These are phyloP conservation scores for Patella ulyssiponensis DNA, from an alignment of 2,888 invertebrate genomes.

Conservation along the genomic window DNA sequence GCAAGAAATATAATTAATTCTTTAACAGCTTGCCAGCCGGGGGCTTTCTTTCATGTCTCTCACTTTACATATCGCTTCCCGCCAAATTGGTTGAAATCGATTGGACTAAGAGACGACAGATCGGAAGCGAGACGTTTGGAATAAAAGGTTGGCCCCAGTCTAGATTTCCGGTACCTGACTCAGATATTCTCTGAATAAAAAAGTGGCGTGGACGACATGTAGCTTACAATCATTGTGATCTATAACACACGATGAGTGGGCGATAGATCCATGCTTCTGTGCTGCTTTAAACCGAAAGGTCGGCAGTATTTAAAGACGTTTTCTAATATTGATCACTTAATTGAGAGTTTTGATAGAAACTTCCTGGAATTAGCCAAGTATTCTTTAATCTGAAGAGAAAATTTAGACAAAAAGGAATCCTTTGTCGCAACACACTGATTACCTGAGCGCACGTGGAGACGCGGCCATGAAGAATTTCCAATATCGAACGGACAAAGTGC, in stretches of 20 bases:
- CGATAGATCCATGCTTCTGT: too few species aligned
- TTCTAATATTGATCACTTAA: not conserved
- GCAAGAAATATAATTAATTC: conserved; percentile 9
- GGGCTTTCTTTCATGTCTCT: not conserved
- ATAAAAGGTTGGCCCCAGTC: not conserved
- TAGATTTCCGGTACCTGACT: conserved; percentile 4
- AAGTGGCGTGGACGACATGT: too few species aligned
- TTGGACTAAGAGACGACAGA: not conserved
- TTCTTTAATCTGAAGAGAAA: not conserved
- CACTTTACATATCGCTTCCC: not conserved
- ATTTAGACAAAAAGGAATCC: not conserved
- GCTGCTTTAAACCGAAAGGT: too few species aligned
- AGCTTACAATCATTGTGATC: too few species aligned
- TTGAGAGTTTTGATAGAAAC: conserved; percentile 8
- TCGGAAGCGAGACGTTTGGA: not conserved
- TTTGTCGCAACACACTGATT: not conserved
- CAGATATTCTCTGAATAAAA: too few species aligned
- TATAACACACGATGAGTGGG: too few species aligned
- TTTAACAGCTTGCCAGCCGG: not conserved
- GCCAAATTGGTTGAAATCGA: not conserved
- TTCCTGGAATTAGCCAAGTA: conserved; percentile 5
- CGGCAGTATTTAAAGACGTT: too few species aligned
- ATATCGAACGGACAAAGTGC: conserved; percentile 11
- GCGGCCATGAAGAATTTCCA: not conserved
- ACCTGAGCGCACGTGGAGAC: conserved; percentile 1